Evolutionary conservation across 2,113 vertebrate species (phyloP).

Genomic region (Guaruba guarouba): DNA sequence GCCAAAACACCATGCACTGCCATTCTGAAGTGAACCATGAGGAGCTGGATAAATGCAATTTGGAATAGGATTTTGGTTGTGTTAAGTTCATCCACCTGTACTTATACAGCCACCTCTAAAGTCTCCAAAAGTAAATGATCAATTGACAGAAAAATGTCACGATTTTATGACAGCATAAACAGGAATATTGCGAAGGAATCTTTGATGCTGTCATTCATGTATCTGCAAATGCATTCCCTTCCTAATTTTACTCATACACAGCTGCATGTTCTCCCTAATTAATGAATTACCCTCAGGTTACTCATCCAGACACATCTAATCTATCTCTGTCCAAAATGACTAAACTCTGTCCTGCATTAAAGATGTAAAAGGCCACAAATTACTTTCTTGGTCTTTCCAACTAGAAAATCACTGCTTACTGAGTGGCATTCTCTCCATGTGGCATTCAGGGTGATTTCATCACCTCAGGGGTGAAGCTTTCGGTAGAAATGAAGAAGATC

Average conservation of each 20-base stretch:
- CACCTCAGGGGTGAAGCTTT: background rate
- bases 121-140: background rate
- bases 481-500: background rate
- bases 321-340: slow-evolving; percentile 61
- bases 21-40: background rate
- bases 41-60: background rate
- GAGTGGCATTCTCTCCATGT: background rate
- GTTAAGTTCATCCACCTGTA: background rate
- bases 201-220: background rate
- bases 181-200: background rate
- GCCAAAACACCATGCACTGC: background rate
- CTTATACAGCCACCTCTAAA: background rate
- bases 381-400: slow-evolving; percentile 35
- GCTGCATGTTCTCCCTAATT: slow-evolving; percentile 59
- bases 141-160: background rate
- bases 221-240: background rate
- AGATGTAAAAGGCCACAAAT: slow-evolving; percentile 61
- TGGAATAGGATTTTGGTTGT: background rate
- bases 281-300: slow-evolving; percentile 57
- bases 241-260: slow-evolving; percentile 9
- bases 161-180: background rate
- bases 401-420: background rate
- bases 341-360: slow-evolving; percentile 50
- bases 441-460: background rate
- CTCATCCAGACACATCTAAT: slow-evolving; percentile 59